phyloP scores from a whole-genome alignment of 2,888 invertebrate species.

The Agrotis clavis region DNA sequence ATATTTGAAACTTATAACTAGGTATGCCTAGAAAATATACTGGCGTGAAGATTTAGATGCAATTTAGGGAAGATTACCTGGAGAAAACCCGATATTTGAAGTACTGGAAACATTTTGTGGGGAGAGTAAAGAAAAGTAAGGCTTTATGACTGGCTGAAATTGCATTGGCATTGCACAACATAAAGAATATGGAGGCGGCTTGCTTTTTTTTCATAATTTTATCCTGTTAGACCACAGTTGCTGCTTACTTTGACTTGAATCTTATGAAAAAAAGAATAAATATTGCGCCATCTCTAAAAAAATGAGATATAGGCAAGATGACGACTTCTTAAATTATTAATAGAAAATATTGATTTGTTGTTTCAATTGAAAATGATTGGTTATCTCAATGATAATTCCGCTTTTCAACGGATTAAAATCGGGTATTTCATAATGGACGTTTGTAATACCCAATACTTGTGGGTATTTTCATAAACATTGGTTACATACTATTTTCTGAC shows the following conservation, averaged over 20 bases:
- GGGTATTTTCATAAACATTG: slow-evolving; percentile 25
- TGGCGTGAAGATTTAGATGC: no score
- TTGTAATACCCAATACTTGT: slow-evolving; percentile 16
- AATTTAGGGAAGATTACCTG: no score
- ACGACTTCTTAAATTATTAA: neutral
- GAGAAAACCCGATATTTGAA: no score
- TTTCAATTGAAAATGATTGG: slow-evolving; percentile 10
- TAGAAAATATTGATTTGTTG: slow-evolving; percentile 12
- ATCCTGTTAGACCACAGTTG: no score
- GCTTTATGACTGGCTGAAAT: neutral
- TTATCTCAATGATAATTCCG: slow-evolving; percentile 36
- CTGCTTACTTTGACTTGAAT: neutral
- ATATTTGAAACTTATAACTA: neutral
- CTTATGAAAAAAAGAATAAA: neutral
- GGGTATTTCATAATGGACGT: slow-evolving; percentile 36
- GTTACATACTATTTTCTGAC: neutral
- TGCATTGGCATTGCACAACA: neutral
- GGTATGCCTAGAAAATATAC: neutral
- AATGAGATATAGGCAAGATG: neutral
- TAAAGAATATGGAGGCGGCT: no score
- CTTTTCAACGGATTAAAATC: slow-evolving; percentile 14
- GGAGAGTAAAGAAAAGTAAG: neutral
- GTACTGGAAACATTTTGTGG: no score
- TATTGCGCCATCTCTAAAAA: neutral
- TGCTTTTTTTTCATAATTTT: no score